Evolutionary conservation across 1,140 invertebrate genomes (phyloP), one percentile per base, ranked within the genome.

Genomic region (Tetramorium parvispinum): DNA sequence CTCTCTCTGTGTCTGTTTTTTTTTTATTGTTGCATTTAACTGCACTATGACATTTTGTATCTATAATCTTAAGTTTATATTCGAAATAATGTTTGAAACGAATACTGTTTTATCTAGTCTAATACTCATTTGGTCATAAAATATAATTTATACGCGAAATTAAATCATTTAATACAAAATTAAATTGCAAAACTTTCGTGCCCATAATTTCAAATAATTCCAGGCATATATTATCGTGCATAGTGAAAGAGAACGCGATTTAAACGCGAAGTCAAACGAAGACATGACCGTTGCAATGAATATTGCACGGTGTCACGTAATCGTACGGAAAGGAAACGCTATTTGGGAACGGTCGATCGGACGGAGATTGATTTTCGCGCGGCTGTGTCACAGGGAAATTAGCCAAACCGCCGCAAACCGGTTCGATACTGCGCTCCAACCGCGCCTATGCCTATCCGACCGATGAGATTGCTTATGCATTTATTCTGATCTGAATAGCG

Each of bases 361-460:
- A 43, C 61, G 13, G n/a, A 81, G 77, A 81, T 79, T 68, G 77
- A 81, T 81, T 81, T 53, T 70, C 77, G 13, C 46, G 77, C 63
- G 46, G 13, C 59, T 65, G n/a, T 65, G 77, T 78, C 77, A 24
- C n/a, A 66, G 43, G 27, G 27, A 79, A 79, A 79, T 79, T 81
- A 68, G 21, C 63, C 46, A 68, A 81, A 68, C 61, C 63, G 32
- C 63, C 32, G 21, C 32, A 53, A 81, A 81, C 77, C 63, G 77
- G 77, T 81, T 79, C 46, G 32, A 24, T 68, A 53, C 16, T 21
- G 21, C n/a, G 53, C 53, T 59, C 24, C n/a, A 49, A 81, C 61
- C 77, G 77, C 63, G 61, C 77, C 61, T 79, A 40, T 59, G 53
- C 43, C 4, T 53, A 43, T 16, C 13, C 43, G 77, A 3, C 10